Base-by-base conservation (phyloP, 2,888 invertebrate genomes). In the Pseudococcus viburni region DNA sequence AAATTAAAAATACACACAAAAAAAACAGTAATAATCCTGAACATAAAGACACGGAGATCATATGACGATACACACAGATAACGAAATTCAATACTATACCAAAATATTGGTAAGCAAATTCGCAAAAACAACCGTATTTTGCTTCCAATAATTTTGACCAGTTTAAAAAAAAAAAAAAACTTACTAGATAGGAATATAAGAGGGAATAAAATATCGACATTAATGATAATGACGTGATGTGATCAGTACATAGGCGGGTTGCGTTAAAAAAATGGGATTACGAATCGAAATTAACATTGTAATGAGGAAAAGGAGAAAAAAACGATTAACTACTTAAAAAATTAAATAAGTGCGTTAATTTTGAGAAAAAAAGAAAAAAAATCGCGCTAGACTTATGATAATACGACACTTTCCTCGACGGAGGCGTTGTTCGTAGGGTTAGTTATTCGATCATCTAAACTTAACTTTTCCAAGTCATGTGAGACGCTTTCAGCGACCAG, bases 391-490 rank as follows among this genome's bases (percentile, higher is more conserved):
- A 42, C 80, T 80, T 80, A 80, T 80, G 80, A 80, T 77, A 39
- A 39, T 42, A 80, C 80, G 19, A 46, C 80, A n/a, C 9, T 80
- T 42, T 80, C 80, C 33, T 80, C 80, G 5, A 80, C 39, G 3
- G 11, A 12, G 6, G 33, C 4, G 26, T 73, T 80, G 42, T 80
- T 80, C 26, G n/a, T 46, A 8, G n/a, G 22, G 11, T 26, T 26
- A 17, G 15, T 55, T 87, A n/a, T 77, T 55, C 80, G 87, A 83
- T 87, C 77, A n/a, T 87, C 77, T 51, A 87, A 33, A 39, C 80
- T 33, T 33, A 80, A n/a, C 22, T 87, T 87, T 17, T 80, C 80
- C 83, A 87, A 15, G 19, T 77, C 87, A 39, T 77, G 83, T 3
- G 55, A 77, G 33, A 87, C 22, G 55, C 33, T 55, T 26, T 80